Conservation (phyloP, 2,113 vertebrate species). For the Ceyx cyanopectus region DNA sequence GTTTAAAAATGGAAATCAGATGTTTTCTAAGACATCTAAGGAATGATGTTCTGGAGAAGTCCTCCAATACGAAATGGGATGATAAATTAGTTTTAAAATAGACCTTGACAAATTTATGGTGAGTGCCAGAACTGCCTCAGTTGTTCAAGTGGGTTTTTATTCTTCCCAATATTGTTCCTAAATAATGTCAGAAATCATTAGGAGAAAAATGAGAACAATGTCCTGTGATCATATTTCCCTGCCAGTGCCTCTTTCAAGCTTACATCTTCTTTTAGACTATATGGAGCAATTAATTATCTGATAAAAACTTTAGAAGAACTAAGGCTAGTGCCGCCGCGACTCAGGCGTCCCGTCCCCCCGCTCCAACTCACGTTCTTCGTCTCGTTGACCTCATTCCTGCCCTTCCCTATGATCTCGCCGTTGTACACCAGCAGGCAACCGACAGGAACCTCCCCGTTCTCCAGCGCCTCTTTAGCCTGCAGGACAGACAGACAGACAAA, state of each 20-base stretch:
- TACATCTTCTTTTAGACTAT: neutral
- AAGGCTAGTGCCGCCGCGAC: neutral
- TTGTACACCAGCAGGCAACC: conserved; percentile 92
- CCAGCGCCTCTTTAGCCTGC: conserved; percentile 88
- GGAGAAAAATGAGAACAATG: neutral
- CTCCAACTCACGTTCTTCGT: conserved; percentile 89
- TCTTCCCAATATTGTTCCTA: neutral
- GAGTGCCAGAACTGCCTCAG: neutral
- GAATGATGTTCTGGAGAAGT: neutral
- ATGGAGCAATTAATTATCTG: neutral
- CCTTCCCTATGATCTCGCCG: conserved; percentile 83
- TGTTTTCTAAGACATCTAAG: neutral
- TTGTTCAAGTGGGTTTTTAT: neutral
- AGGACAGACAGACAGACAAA: neutral
- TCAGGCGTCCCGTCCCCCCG: too few relatives aligned
- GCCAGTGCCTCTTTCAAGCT: neutral
- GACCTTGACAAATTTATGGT: neutral
- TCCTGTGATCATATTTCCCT: neutral
- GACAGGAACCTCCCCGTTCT: conserved; percentile 91
- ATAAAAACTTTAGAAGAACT: neutral
- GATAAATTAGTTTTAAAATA: neutral
- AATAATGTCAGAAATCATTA: neutral
- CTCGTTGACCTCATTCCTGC: conserved; percentile 94
- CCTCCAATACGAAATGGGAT: neutral
- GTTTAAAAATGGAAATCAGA: neutral